Evolutionary conservation across 2,888 invertebrate genomes (phyloP), one percentile per base, ranked within the genome.

Genomic region (Abrostola tripartita): DNA sequence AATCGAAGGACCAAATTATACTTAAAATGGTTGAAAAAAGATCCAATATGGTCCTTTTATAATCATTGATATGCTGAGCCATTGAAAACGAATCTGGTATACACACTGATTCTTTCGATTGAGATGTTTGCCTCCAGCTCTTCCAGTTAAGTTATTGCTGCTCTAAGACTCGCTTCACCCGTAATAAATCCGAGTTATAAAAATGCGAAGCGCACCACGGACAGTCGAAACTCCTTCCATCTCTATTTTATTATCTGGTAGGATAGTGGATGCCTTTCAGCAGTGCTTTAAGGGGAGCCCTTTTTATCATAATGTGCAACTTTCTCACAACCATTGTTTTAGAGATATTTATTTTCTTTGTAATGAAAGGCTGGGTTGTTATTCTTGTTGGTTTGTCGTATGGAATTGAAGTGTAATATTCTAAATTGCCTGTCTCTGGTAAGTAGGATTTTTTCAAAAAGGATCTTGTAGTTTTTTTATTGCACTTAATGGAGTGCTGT

Each of bases 121-220:
- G 47, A 55, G 58, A 57, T 69, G 60, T 60, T 62, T 40, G 10
- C 49, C 41, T 64, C 38, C 61, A 69, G 57, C 67, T 71, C 68
- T 76, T 79, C 77, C 71, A 68, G 71, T 65, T 64, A 58, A 66
- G 47, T 65, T 74, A 68, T 68, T 70, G 60, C 66, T 63, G 24
- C 72, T 70, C 64, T 71, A 76, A 81, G 85, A 82, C 84, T 78
- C 73, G 65, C 78, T 84, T 82, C 81, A 82, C 79, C 79, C 72
- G 78, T 71, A 79, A 82, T 87, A 87, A 87, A 86, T 83, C 78
- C 68, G 40, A 76, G 82, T 75, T 83, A 85, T 86, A 87, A 87
- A 85, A 87, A 84, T 82, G 74, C 70, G 80, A 74, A 78, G 71
- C 78, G 78, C 78, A 68, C 71, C 57, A 68, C 55, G 73, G 78